Base-by-base conservation (phyloP, 2,113 vertebrate genomes). In the Ceyx cyanopectus region DNA sequence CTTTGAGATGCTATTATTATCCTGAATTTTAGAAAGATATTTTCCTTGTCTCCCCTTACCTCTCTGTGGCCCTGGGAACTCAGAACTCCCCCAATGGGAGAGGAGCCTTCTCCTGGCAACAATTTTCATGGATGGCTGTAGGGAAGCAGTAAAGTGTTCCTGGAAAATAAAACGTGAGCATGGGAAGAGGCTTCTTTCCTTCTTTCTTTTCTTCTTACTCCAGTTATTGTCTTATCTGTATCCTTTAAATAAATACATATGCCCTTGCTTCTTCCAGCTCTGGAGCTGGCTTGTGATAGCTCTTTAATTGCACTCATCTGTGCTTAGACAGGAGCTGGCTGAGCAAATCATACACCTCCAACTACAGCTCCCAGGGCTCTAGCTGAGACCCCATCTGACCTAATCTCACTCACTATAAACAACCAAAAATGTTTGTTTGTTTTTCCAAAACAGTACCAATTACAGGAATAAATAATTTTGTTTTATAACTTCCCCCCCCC, bases 1-100 rank as follows among this genome's bases (percentile, higher is more conserved):
- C 79, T 90, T 60, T 67, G 51, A 77, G 67, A 66, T 19, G 46
- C 56, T 95, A 91, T 95, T 95, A 94, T 96, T 91, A 85, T 14
- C 67, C 45, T 51, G 54, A 54, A 82, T n/a, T 87, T 85, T 68
- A 58, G 80, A 53, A 60, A 29, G 54, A 50, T 2, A 16, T 45
- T 70, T 92, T 29, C 81, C 81, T 74, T 16, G 17, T 56, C 75
- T 63, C 19, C 32, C 58, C 41, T 72, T 60, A 89, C 54, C 81
- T 54, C 15, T 57, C 77, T 24, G 73, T 57, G 53, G 83, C 86
- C 89, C 81, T 87, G 92, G 81, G 95, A 96, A 85, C 50, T 69
- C 16, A 1, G 53, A 73, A 58, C 73, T 89, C 90, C 91, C 85
- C 91, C 53, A 84, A 53, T 5, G 1, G 84, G 41, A 95, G 67